Base-by-base conservation (phyloP, 1,140 invertebrate species). In the Drosophila kohkoa region DNA sequence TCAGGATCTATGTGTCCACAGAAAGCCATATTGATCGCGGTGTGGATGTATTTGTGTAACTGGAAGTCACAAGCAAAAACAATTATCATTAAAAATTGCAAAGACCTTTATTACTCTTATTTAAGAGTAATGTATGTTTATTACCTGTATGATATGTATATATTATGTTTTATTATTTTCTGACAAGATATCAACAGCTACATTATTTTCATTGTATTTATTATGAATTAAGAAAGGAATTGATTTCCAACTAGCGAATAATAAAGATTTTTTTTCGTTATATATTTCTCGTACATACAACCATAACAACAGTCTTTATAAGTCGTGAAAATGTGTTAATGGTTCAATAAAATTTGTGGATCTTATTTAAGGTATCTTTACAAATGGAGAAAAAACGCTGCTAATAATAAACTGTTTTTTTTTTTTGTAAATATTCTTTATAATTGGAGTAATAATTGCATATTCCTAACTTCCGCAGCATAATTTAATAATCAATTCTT, bases 11-110 rank as follows among this genome's bases (percentile, higher is more conserved):
- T 30, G 41, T 59, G 65, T 48, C 71, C 82, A 51, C 38, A 67
- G 11, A 79, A 82, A 13, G 67, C 79, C 82, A 87, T 86, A 52
- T 0, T 30, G 8, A 16, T 43, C 6, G 28, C 55, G 45, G n/a
- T 32, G 45, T 30, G 20, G 20, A 66, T 45, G 32, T 83, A n/a
- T 69, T 35, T 60, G 52, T 68, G 45, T 25, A 69, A 54, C 46
- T 38, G 49, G 32, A 8, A 32, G 32, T 7, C 13, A 35, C 51
- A 54, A 54, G 15, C 3, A 1, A 6, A 11, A 13, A 45, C 2
- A 32, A 13, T 11, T 45, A 10, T 41, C 54, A 13, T 32, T 48
- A n/a, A 5, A 13, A 10, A 10, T 25, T 71, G 35, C 11, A 59
- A 54, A 38, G 65, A n/a, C 52, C 73, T 49, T 41, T 45, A 52